phyloP scores from a whole-genome alignment of 2,113 vertebrate species.

The Charina bottae region DNA sequence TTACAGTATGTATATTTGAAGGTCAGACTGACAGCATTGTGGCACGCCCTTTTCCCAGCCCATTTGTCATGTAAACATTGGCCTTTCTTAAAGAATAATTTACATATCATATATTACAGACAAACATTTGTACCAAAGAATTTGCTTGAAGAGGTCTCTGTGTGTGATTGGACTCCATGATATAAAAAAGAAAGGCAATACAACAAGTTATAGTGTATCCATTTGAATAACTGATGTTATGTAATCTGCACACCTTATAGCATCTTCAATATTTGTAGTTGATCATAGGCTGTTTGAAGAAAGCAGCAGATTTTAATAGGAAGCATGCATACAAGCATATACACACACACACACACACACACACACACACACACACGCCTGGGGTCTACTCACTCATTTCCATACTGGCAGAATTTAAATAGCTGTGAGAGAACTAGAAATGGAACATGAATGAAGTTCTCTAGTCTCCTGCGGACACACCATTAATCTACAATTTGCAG shows the following conservation, averaged over 20 bases:
- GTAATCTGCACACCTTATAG: background rate
- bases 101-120: background rate
- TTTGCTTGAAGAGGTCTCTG: background rate
- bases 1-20: background rate
- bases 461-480: background rate
- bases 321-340: too few relatives aligned
- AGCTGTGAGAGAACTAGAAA: conserved; percentile 18
- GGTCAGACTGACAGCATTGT: conserved; percentile 13
- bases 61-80: conserved; percentile 30
- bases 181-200: background rate
- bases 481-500: conserved; percentile 9
- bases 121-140: background rate
- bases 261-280: background rate
- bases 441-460: conserved; percentile 25
- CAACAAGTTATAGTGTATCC: background rate
- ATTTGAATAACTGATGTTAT: background rate
- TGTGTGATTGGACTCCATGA: background rate
- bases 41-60: conserved; percentile 10
- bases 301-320: background rate
- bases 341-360: background rate
- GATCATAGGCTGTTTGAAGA: background rate
- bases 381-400: background rate
- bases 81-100: conserved; percentile 6
- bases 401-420: background rate
- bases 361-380: background rate